phyloP scores from a whole-genome alignment of 1,140 invertebrate genomes.

The Mamestra configurata region DNA sequence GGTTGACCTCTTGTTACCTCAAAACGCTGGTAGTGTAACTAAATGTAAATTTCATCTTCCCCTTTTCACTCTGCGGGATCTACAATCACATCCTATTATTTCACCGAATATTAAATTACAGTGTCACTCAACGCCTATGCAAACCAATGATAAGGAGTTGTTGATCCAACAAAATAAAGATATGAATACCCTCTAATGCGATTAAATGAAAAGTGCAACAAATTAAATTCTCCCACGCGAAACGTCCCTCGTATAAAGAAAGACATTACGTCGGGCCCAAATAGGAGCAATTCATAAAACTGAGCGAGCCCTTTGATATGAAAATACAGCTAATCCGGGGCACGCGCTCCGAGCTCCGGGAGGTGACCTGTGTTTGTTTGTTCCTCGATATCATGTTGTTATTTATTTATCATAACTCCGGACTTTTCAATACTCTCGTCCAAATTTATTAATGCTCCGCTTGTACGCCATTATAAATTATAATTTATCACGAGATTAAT shows the following conservation, averaged over 20 bases:
- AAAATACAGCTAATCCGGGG: conserved; percentile 83
- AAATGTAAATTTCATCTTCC: too few relatives aligned
- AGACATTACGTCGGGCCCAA: conserved; percentile 73
- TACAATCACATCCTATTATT: conserved; percentile 17
- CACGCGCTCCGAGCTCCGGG: conserved; percentile 76
- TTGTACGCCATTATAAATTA: conserved; percentile 76
- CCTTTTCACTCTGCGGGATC: conserved; percentile 4
- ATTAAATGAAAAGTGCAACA: conserved; percentile 79
- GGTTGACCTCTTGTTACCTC: too few relatives aligned
- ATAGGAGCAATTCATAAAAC: conserved; percentile 82
- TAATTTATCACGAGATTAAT: conserved; percentile 80
- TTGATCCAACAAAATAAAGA: conserved; percentile 62
- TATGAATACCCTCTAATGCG: conserved; percentile 73
- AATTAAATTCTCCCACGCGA: conserved; percentile 84
- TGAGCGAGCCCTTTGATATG: conserved; percentile 82
- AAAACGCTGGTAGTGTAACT: too few relatives aligned
- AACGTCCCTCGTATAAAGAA: conserved; percentile 71
- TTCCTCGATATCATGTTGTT: conserved; percentile 65
- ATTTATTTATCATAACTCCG: conserved; percentile 74
- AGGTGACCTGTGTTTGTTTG: conserved; percentile 73
- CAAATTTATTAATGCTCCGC: conserved; percentile 76
- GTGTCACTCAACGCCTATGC: conserved; percentile 59
- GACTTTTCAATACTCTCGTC: conserved; percentile 74
- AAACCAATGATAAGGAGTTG: conserved; percentile 64
- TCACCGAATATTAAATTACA: conserved; percentile 53